Evolutionary conservation across 2,797 vertebrate species (phyloP).

Genomic region (Glyptemys insculpta): DNA sequence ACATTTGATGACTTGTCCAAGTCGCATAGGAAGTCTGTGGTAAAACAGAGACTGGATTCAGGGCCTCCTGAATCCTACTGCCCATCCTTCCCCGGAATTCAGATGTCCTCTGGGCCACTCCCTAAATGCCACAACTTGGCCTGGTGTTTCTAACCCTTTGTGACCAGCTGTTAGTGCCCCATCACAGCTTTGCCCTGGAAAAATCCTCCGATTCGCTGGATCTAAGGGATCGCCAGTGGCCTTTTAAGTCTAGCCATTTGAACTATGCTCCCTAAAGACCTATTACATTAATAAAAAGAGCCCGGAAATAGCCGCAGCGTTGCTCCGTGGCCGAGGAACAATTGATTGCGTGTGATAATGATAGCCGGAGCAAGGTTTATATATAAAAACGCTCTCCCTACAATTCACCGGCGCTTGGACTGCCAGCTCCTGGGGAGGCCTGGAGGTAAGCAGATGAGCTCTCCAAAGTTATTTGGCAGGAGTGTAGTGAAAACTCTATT

Average conservation of each 20-base stretch:
- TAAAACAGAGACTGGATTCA: not conserved
- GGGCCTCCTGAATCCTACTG: no score
- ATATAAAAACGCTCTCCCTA: not conserved
- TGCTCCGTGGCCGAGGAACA: not conserved
- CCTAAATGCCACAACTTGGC: no score
- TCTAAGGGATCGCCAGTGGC: not conserved
- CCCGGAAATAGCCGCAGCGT: not conserved
- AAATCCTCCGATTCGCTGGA: not conserved
- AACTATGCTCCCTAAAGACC: not conserved
- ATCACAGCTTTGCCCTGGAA: not conserved
- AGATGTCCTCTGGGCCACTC: no score
- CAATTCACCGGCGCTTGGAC: not conserved
- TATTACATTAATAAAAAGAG: not conserved
- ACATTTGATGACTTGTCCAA: not conserved
- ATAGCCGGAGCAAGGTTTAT: not conserved
- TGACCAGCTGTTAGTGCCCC: not conserved
- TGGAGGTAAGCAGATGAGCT: not conserved
- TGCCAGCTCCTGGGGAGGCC: not conserved
- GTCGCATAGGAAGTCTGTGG: no score
- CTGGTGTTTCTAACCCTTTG: not conserved
- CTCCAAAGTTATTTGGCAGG: not conserved
- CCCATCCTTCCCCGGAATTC: not conserved
- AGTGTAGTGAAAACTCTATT: not conserved
- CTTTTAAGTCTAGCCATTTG: not conserved
- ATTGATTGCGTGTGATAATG: not conserved